phyloP scores from a whole-genome alignment of 2,888 invertebrate species.

The Sinotaia quadrata region DNA sequence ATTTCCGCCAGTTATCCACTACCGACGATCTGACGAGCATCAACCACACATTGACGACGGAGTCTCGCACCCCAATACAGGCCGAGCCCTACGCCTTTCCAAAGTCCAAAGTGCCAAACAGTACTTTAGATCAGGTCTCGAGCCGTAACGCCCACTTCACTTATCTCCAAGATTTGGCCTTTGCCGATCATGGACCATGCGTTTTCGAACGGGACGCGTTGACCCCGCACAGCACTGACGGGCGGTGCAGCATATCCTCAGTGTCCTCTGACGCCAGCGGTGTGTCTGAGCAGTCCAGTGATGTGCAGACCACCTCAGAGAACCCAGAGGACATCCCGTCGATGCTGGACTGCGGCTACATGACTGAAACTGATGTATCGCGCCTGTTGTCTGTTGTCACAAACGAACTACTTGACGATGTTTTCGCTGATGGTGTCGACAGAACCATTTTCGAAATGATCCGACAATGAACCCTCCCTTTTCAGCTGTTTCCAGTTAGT shows the following conservation, averaged over 20 bases:
- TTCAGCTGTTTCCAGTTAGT: too few relatives aligned
- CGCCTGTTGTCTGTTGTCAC: slow-evolving; percentile 22
- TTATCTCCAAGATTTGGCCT: slow-evolving; percentile 13
- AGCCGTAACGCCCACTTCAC: background rate
- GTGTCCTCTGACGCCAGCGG: slow-evolving; percentile 22
- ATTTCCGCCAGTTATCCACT: too few relatives aligned
- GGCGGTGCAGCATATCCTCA: slow-evolving; percentile 20
- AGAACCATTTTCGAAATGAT: too few relatives aligned
- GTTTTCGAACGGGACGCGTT: background rate
- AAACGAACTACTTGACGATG: too few relatives aligned
- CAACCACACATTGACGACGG: background rate
- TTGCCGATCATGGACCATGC: background rate
- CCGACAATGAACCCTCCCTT: too few relatives aligned
- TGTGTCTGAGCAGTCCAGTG: background rate
- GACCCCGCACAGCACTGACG: slow-evolving; percentile 22
- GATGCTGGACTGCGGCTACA: background rate
- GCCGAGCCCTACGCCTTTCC: too few relatives aligned
- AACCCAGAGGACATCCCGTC: background rate
- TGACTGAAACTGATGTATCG: slow-evolving; percentile 8
- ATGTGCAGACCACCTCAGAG: background rate
- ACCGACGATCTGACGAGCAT: background rate
- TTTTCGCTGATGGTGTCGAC: background rate
- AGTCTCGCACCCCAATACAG: too few relatives aligned
- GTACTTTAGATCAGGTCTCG: background rate
- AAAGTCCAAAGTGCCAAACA: background rate